phyloP scores from a whole-genome alignment of 2,888 invertebrate species.

The Crioceris asparagi region DNA sequence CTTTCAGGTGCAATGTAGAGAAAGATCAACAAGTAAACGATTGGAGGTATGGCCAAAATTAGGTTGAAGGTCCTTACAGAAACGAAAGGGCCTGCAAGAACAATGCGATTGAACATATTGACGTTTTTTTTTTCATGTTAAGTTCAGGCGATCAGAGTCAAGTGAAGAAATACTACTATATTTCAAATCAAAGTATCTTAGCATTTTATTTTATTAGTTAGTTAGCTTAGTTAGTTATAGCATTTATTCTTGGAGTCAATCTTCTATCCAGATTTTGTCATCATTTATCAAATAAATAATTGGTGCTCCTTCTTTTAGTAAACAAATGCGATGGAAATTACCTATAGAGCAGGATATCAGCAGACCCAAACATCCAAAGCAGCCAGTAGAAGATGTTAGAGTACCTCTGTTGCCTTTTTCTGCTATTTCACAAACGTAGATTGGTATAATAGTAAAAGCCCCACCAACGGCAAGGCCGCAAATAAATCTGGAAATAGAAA shows the following conservation, averaged over 20 bases:
- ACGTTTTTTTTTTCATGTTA: too few relatives aligned
- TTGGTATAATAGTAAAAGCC: slow-evolving; percentile 63
- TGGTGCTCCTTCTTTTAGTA: slow-evolving; percentile 63
- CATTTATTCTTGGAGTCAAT: too few relatives aligned
- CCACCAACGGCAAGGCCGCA: slow-evolving; percentile 36
- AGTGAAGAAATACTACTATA: too few relatives aligned
- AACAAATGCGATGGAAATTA: too few relatives aligned
- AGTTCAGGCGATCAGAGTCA: too few relatives aligned
- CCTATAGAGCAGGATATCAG: slow-evolving; percentile 13
- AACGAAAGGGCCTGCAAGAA: too few relatives aligned
- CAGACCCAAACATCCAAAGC: slow-evolving; percentile 55
- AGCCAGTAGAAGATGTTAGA: slow-evolving; percentile 69
- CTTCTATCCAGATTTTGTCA: too few relatives aligned
- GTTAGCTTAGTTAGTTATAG: too few relatives aligned
- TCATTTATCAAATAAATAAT: too few relatives aligned
- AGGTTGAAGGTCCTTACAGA: slow-evolving; percentile 52
- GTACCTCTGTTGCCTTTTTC: slow-evolving; percentile 72
- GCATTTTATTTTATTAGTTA: too few relatives aligned
- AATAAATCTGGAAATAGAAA: slow-evolving; percentile 11
- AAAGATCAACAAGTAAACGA: slow-evolving; percentile 43
- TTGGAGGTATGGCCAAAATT: slow-evolving; percentile 42
- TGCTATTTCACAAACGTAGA: slow-evolving; percentile 81
- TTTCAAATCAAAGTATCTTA: too few relatives aligned
- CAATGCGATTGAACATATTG: too few relatives aligned
- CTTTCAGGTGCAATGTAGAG: slow-evolving; percentile 73